Percentiles rank a stretch among this genome's conserved stretches.
These are phyloP conservation scores for Drosophila santomea DNA, from an alignment of 1,140 invertebrate genomes.

Conservation along the genomic window DNA sequence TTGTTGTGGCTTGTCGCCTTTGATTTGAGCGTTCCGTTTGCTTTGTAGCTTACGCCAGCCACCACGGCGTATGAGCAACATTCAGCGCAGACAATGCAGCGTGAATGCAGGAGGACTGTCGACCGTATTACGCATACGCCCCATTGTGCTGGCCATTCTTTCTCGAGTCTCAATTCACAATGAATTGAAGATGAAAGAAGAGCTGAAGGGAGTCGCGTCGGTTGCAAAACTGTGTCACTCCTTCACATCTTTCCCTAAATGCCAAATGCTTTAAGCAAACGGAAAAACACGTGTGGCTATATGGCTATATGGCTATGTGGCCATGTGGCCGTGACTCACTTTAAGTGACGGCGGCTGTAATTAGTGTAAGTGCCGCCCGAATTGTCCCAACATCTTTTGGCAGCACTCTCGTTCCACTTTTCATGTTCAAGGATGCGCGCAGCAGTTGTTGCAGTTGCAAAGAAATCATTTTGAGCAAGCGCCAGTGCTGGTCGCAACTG, in stretches of 20 bases:
- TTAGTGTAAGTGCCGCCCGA: constrained; percentile 79
- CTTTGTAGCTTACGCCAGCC: not conserved
- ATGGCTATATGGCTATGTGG: constrained; percentile 5
- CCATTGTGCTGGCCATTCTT: constrained; percentile 38
- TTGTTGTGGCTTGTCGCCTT: constrained; percentile 46
- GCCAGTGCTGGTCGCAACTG: not conserved
- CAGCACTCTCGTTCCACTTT: constrained; percentile 63
- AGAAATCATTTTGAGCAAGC: constrained; percentile 37
- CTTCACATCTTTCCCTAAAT: constrained; percentile 15
- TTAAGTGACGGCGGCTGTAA: constrained; percentile 65
- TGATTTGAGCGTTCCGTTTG: constrained; percentile 51
- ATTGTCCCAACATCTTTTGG: constrained; percentile 73
- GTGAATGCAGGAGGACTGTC: constrained; percentile 15
- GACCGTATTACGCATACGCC: constrained; percentile 55
- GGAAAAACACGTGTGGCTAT: constrained; percentile 17
- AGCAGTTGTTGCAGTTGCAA: constrained; percentile 40
- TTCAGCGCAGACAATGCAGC: constrained; percentile 39
- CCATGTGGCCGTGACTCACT: constrained; percentile 37
- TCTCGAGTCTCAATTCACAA: constrained; percentile 56
- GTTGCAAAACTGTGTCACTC: constrained; percentile 35
- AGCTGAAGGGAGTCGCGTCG: not conserved
- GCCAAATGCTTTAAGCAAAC: constrained; percentile 18
- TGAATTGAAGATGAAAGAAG: constrained; percentile 28
- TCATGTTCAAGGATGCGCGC: constrained; percentile 72
- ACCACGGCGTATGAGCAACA: constrained; percentile 16